phyloP scores from a whole-genome alignment of 2,888 invertebrate species.

The Oegoconia quadripuncta region DNA sequence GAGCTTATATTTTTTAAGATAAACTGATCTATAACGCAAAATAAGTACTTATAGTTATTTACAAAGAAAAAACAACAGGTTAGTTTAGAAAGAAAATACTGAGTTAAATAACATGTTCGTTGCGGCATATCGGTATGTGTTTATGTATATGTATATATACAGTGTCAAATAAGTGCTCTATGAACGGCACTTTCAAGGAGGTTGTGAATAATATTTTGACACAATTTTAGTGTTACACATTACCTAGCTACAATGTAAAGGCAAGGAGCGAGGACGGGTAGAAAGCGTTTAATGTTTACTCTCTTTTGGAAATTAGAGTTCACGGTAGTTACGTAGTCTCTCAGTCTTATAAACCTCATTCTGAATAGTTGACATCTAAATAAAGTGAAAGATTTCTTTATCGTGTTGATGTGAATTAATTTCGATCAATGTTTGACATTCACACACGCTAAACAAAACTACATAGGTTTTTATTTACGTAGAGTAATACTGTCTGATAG shows the following conservation, averaged over 20 bases:
- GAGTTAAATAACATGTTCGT: too few species aligned
- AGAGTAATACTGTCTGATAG: slow-evolving; percentile 45
- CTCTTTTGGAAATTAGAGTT: slow-evolving; percentile 68
- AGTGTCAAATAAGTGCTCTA: too few species aligned
- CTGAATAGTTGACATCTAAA: slow-evolving; percentile 35
- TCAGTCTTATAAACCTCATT: slow-evolving; percentile 74
- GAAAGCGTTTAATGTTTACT: slow-evolving; percentile 73
- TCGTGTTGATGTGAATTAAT: neutral
- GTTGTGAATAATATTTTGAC: slow-evolving; percentile 28
- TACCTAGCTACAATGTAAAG: slow-evolving; percentile 74
- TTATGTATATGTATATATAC: too few species aligned
- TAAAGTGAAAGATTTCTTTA: neutral
- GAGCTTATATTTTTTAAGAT: slow-evolving; percentile 58
- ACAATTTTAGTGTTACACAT: slow-evolving; percentile 45
- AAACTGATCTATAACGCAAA: too few species aligned
- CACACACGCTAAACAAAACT: too few species aligned
- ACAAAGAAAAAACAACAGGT: too few species aligned
- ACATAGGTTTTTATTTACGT: too few species aligned
- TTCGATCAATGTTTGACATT: too few species aligned
- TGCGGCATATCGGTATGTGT: too few species aligned
- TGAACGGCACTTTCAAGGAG: slow-evolving; percentile 61
- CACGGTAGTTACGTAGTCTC: slow-evolving; percentile 70
- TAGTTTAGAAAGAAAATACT: too few species aligned
- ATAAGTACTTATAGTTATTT: too few species aligned
- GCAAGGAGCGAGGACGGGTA: slow-evolving; percentile 78